Evolutionary conservation across 2,888 invertebrate genomes (phyloP).

Genomic region (Metellina segmentata): DNA sequence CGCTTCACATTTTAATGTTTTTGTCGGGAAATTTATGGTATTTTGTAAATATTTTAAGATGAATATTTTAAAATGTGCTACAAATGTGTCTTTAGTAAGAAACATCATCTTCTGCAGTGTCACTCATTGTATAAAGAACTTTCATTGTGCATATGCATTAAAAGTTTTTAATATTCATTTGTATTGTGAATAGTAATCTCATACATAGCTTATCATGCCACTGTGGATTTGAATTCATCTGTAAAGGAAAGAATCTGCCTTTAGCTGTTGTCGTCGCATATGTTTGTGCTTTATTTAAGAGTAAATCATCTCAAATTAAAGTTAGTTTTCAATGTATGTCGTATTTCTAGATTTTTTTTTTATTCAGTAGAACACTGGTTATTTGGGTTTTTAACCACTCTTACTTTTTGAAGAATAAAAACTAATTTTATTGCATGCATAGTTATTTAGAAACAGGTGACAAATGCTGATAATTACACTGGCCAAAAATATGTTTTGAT

Average conservation of each 20-base stretch:
- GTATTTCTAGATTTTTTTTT: not conserved
- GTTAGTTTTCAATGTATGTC: not conserved
- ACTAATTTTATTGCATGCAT: too few species aligned
- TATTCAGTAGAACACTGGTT: not conserved
- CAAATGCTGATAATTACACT: too few species aligned
- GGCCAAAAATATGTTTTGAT: too few species aligned
- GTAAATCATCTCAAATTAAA: not conserved
- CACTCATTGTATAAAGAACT: conserved; percentile 43
- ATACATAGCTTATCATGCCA: conserved; percentile 2
- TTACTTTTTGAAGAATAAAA: too few species aligned
- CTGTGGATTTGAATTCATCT: not conserved
- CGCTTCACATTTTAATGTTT: conserved; percentile 62
- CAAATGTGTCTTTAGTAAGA: conserved; percentile 30
- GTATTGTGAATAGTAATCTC: conserved; percentile 20
- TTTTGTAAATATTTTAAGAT: conserved; percentile 68
- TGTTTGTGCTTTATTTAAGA: not conserved
- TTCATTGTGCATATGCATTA: conserved; percentile 55
- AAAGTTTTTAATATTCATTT: conserved; percentile 34
- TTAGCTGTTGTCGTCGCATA: not conserved
- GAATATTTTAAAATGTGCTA: conserved; percentile 52
- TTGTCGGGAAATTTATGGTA: conserved; percentile 51
- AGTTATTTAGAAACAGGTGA: too few species aligned
- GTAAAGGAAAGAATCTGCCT: not conserved
- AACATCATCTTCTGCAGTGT: conserved; percentile 1
- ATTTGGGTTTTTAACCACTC: not conserved